A percentile compares a stretch with the other conserved stretches of the same genome.
These are phyloP conservation scores for Petrocephalus schoutedeni DNA, from an alignment of 2,797 vertebrate genomes.

Conservation along the genomic window DNA sequence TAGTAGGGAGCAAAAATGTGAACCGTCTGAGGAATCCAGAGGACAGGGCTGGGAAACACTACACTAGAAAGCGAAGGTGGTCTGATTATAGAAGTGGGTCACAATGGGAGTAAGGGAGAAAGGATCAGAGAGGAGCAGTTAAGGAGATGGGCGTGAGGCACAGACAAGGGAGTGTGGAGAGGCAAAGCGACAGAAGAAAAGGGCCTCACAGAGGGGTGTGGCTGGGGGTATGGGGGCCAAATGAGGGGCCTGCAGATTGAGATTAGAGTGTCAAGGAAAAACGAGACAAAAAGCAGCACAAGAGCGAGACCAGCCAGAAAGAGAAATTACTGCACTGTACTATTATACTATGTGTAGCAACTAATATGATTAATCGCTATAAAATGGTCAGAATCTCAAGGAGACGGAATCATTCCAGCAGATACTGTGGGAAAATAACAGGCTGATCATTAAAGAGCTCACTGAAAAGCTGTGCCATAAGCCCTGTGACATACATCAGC, in stretches of 20 bases:
- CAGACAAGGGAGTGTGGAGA: neutral
- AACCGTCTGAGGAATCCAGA: neutral
- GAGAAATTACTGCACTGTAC: too few relatives aligned
- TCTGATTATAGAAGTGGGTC: neutral
- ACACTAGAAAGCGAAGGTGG: neutral
- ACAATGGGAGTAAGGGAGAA: neutral
- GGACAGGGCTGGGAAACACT: neutral
- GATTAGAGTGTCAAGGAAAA: conserved; percentile 7
- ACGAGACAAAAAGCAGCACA: neutral
- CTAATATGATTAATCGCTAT: neutral
- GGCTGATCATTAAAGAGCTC: neutral
- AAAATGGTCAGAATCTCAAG: neutral
- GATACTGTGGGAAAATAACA: neutral
- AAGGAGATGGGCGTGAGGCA: neutral
- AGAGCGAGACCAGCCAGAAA: neutral
- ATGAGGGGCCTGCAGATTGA: conserved; percentile 1
- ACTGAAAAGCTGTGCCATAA: neutral
- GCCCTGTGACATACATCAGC: neutral
- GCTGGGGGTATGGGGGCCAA: neutral
- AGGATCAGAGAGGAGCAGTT: neutral
- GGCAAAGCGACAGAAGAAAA: neutral
- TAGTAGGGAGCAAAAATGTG: neutral
- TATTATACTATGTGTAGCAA: neutral
- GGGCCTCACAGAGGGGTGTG: neutral
- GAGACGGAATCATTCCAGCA: neutral